Evolutionary conservation across 1,140 invertebrate genomes (phyloP), one percentile per base, ranked within the genome.

Genomic region (Nephotettix cincticeps): DNA sequence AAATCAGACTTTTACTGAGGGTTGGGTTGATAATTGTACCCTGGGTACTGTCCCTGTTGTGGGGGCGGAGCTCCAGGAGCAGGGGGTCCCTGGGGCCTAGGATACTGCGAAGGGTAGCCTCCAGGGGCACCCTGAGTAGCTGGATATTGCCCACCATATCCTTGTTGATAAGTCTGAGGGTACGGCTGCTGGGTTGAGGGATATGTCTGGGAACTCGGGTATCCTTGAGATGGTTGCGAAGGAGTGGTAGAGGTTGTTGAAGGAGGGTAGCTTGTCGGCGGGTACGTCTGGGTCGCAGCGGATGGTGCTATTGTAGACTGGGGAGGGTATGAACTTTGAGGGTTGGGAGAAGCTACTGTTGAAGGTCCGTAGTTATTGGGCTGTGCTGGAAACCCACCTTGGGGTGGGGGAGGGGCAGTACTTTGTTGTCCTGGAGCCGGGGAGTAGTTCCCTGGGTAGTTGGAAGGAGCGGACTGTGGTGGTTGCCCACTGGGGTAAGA

Each of bases 251-350:
- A 21, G 19, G 58, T 70, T 21, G 69, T 51, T 23, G 69, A 51
- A 11, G 69, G 58, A 21, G 69, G 69, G 40, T 70, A 70, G 23
- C 61, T 70, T 27, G 29, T 70, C 0, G 72, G 65, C 1, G 70
- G 70, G 21, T 71, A 74, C 13, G 73, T 74, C 19, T 74, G 73
- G 1, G 73, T 74, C 27, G 73, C 71, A 1, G 73, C 73, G 2
- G 73, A 74, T 27, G 73, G 73, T n/a, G 70, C 73, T 25, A 69
- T 68, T 17, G 73, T 74, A 27, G 73, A 71, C 56, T 74, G 73
- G 23, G 72, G 47, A 45, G 72, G 47, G 36, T 74, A 74, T 13
- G 73, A 65, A 28, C 47, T 74, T 36, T 74, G 73, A 13, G 73
- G 63, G 30, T 51, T 70, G 21, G 69, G 58, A n/a, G 69, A 65